A percentile compares a stretch with the other conserved stretches of the same genome.
These are phyloP conservation scores for Herminia tarsipennalis DNA, from an alignment of 2,888 invertebrate genomes.

Conservation along the genomic window DNA sequence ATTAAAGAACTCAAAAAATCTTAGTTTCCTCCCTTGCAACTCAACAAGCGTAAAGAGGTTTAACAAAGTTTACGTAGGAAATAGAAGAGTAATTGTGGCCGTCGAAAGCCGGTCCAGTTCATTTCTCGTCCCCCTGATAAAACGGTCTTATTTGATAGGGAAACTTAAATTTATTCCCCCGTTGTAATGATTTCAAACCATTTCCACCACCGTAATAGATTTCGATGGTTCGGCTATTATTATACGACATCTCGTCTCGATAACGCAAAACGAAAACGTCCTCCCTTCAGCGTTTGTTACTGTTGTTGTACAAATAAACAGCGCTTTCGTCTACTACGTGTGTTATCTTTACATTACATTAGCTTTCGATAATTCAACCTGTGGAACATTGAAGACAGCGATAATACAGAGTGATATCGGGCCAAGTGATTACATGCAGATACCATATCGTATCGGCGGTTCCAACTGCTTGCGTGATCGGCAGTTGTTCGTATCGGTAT, in stretches of 20 bases:
- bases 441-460: constrained; percentile 48
- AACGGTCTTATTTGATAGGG: constrained; percentile 53
- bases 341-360: constrained; percentile 61
- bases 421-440: constrained; percentile 48
- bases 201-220: constrained; percentile 45
- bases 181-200: constrained; percentile 29
- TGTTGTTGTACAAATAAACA: constrained; percentile 29
- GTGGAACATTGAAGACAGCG: constrained; percentile 47
- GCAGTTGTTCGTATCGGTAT: constrained; percentile 64
- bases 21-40: constrained; percentile 3
- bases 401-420: constrained; percentile 48
- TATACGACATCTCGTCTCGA: constrained; percentile 31
- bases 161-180: constrained; percentile 52
- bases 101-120: constrained; percentile 39
- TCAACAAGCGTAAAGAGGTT: constrained; percentile 27
- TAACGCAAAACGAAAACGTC: constrained; percentile 31
- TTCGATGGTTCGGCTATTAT: constrained; percentile 35
- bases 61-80: constrained; percentile 54
- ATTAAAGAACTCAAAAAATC: background rate
- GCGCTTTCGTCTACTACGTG: constrained; percentile 24
- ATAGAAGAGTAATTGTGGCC: constrained; percentile 56
- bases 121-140: constrained; percentile 49
- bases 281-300: constrained; percentile 29
- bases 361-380: constrained; percentile 57
- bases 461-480: constrained; percentile 64